Evolutionary conservation across 2,797 vertebrate species (phyloP).

Genomic region (Acipenser oxyrinchus): DNA sequence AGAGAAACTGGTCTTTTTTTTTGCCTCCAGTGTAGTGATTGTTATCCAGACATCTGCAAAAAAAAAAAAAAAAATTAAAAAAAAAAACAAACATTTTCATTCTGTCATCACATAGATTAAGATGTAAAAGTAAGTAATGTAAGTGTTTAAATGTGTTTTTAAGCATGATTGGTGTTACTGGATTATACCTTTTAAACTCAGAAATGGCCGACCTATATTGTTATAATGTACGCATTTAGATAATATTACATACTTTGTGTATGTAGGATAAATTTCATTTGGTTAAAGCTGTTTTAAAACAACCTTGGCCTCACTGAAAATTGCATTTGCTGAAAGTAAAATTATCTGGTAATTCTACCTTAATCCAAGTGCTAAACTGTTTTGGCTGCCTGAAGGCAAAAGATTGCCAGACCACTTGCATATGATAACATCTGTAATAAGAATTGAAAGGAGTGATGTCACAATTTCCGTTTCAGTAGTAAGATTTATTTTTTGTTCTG

Average conservation of each 20-base stretch:
- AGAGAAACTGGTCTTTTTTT: neutral
- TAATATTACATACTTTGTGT: neutral
- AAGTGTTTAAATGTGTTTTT: slow-evolving; percentile 14
- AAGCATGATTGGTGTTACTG: slow-evolving; percentile 6
- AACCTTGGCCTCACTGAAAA: neutral
- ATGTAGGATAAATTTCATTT: slow-evolving; percentile 8
- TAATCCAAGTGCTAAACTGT: neutral
- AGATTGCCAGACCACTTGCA: neutral
- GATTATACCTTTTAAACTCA: neutral
- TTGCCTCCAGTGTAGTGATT: slow-evolving; percentile 3
- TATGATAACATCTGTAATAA: neutral
- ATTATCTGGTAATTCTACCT: no score
- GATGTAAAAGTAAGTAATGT: slow-evolving; percentile 17
- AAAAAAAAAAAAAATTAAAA: neutral
- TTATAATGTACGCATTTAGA: slow-evolving; percentile 1
- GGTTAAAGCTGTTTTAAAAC: neutral
- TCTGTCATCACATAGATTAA: slow-evolving; percentile 15
- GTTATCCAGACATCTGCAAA: slow-evolving; percentile 12
- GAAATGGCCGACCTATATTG: neutral
- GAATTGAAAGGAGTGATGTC: neutral
- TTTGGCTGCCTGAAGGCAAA: neutral
- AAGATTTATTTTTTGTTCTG: neutral
- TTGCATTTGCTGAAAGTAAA: no score
- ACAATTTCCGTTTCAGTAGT: neutral
- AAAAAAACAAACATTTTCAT: neutral